phyloP scores from a whole-genome alignment of 1,140 invertebrate species.

The Tribolium castaneum region DNA sequence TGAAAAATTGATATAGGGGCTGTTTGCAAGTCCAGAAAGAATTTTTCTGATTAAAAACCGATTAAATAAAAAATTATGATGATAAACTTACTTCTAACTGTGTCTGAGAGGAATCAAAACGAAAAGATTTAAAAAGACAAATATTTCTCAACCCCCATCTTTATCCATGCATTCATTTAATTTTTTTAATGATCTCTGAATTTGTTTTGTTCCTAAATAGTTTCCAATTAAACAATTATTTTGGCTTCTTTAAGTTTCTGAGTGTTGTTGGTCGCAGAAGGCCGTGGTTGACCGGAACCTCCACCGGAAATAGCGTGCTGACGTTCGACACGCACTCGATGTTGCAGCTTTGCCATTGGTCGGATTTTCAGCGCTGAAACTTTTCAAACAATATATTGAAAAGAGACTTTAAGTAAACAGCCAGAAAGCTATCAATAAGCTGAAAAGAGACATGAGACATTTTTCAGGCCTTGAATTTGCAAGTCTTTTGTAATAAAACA shows the following conservation, averaged over 20 bases:
- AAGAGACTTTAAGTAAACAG: constrained; percentile 42
- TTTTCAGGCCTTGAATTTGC: background rate
- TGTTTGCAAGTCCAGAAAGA: no score
- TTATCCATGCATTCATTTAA: no score
- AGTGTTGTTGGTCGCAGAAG: constrained; percentile 7
- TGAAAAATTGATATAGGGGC: no score
- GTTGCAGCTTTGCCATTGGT: background rate
- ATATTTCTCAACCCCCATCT: no score
- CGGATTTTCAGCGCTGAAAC: constrained; percentile 63
- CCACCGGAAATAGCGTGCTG: constrained; percentile 44
- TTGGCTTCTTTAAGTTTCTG: constrained; percentile 2
- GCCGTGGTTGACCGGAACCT: constrained; percentile 37
- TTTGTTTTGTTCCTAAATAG: no score
- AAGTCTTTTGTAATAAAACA: background rate
- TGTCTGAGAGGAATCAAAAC: no score
- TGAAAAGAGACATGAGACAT: background rate
- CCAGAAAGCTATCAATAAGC: background rate
- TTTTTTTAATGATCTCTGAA: no score
- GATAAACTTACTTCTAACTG: no score
- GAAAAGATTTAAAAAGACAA: no score
- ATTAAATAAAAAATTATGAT: no score
- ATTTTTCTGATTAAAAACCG: no score
- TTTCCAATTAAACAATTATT: background rate
- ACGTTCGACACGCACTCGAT: constrained; percentile 40
- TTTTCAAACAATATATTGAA: constrained; percentile 64